These are phyloP conservation scores for Hylyphantes graminicola DNA, from an alignment of 1,140 invertebrate species.

Conservation along the genomic window DNA sequence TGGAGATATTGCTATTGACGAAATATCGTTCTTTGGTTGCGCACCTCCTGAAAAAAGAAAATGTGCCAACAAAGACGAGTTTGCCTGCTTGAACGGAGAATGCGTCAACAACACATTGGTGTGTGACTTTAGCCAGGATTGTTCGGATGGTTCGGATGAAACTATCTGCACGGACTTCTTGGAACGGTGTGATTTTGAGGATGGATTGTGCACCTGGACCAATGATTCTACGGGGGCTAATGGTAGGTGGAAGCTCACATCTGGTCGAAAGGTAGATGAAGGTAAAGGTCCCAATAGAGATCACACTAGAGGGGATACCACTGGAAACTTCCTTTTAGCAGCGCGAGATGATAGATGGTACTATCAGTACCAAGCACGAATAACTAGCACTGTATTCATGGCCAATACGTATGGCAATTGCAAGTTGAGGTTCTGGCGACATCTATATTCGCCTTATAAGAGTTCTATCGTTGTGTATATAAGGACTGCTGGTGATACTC, in stretches of 20 bases:
- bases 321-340: constrained; percentile 48
- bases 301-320: constrained; percentile 55
- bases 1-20: constrained; percentile 54
- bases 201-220: constrained; percentile 52
- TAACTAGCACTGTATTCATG: constrained; percentile 46
- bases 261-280: constrained; percentile 42
- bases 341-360: background rate
- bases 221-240: background rate
- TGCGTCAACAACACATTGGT: constrained; percentile 54
- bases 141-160: constrained; percentile 62
- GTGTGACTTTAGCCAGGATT: constrained; percentile 61
- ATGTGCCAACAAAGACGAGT: constrained; percentile 52
- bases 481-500: background rate
- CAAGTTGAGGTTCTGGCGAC: constrained; percentile 55
- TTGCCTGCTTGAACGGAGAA: constrained; percentile 46
- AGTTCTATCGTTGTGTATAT: constrained; percentile 23
- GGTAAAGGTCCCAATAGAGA: constrained; percentile 53
- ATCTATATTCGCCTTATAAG: constrained; percentile 20
- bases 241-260: constrained; percentile 47
- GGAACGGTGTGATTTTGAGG: constrained; percentile 57
- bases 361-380: background rate
- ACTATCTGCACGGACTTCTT: constrained; percentile 49
- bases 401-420: constrained; percentile 46
- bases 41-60: constrained; percentile 39
- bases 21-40: constrained; percentile 55